These are phyloP conservation scores for Parnassius mnemosyne DNA, from an alignment of 2,888 invertebrate species.

Conservation along the genomic window DNA sequence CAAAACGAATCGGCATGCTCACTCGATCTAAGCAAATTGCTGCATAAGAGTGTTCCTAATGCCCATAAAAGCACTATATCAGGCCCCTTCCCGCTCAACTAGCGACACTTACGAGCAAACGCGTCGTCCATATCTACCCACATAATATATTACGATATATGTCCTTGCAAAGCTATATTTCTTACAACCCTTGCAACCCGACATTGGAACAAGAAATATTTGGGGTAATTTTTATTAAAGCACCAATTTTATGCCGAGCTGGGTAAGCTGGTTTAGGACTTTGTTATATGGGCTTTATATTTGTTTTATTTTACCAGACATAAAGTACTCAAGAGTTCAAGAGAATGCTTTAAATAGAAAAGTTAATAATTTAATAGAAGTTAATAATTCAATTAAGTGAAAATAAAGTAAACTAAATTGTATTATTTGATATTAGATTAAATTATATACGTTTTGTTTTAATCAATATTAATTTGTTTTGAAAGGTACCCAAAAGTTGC, in stretches of 20 bases:
- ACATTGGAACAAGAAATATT: slow-evolving; percentile 3
- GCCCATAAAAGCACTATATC: slow-evolving; percentile 16
- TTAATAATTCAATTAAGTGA: no score
- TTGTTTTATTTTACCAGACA: no score
- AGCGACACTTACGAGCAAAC: slow-evolving; percentile 11
- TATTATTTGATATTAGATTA: no score
- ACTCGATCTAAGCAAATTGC: slow-evolving; percentile 10
- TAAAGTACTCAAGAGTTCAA: no score
- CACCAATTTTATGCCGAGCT: background rate
- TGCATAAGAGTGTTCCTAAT: slow-evolving; percentile 10
- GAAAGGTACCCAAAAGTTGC: no score
- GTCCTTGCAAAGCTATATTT: background rate
- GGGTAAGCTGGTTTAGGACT: background rate
- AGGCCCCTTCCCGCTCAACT: slow-evolving; percentile 2
- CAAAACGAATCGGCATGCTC: slow-evolving; percentile 1
- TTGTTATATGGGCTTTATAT: background rate
- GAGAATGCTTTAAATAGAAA: no score
- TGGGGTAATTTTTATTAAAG: background rate
- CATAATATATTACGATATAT: slow-evolving; percentile 15
- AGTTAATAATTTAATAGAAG: no score
- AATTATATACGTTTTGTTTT: no score
- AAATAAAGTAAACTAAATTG: no score
- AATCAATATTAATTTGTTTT: no score
- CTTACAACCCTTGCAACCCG: background rate
- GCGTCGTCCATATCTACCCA: slow-evolving; percentile 13